These are phyloP conservation scores for Chaenocephalus aceratus DNA, from an alignment of 2,113 vertebrate genomes.

Conservation along the genomic window DNA sequence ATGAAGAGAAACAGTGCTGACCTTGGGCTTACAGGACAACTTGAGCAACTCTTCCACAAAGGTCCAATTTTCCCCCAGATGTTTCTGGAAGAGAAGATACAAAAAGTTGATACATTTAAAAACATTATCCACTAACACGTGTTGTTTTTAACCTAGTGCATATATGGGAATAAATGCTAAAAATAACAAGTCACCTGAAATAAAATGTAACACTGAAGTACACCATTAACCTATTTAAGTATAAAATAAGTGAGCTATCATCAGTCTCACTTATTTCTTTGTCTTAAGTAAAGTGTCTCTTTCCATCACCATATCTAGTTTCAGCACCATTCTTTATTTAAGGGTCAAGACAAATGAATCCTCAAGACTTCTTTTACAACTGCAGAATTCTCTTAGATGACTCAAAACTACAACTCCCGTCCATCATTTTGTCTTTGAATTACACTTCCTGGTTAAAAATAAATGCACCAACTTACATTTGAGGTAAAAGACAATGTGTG, in stretches of 20 bases:
- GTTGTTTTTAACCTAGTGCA: not conserved
- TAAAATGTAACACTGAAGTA: not conserved
- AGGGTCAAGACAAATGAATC: constrained; percentile 8
- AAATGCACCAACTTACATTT: not conserved
- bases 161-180: not conserved
- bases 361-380: not conserved
- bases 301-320: not conserved
- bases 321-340: not conserved
- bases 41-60: constrained; percentile 91
- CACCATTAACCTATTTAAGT: not conserved
- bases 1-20: constrained; percentile 57
- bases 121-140: not conserved
- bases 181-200: not conserved
- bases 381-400: not conserved
- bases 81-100: constrained; percentile 82
- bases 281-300: not conserved
- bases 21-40: constrained; percentile 87
- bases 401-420: not conserved
- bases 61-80: constrained; percentile 89
- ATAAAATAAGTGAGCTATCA: not conserved
- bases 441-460: not conserved
- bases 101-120: constrained; percentile 1
- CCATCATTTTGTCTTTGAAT: not conserved
- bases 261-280: constrained; percentile 1
- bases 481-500: not conserved